Percentiles rank a stretch among this genome's conserved stretches.
Evolutionary conservation across 2,888 invertebrate genomes (phyloP).

Genomic region (Ophion slaviceki): DNA sequence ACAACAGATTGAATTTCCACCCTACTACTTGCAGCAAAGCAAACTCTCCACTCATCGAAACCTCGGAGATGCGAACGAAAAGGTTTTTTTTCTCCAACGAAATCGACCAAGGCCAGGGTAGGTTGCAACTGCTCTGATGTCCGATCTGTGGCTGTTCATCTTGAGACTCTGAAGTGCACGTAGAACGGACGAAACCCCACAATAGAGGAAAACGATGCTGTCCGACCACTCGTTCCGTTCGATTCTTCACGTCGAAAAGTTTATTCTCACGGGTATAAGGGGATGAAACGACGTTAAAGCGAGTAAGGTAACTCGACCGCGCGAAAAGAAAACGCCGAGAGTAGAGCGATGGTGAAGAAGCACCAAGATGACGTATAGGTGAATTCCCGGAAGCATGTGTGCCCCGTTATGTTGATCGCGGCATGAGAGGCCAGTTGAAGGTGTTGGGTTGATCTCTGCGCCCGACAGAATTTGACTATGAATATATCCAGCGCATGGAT

Average conservation of each 20-base stretch:
- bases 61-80: slow-evolving; percentile 52
- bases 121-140: slow-evolving; percentile 43
- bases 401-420: neutral
- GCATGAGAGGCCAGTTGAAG: slow-evolving; percentile 56
- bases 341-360: neutral
- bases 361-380: neutral
- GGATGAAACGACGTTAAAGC: slow-evolving; percentile 33
- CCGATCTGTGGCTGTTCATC: slow-evolving; percentile 58
- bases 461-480: slow-evolving; percentile 49
- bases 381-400: neutral
- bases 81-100: slow-evolving; percentile 24
- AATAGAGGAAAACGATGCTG: slow-evolving; percentile 58
- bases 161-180: slow-evolving; percentile 18
- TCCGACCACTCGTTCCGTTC: slow-evolving; percentile 57
- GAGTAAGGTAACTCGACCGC: slow-evolving; percentile 10
- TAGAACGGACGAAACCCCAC: slow-evolving; percentile 17
- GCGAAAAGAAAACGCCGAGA: slow-evolving; percentile 9
- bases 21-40: slow-evolving; percentile 21
- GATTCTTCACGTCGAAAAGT: slow-evolving; percentile 70
- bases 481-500: neutral
- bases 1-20: slow-evolving; percentile 58
- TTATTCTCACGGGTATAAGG: slow-evolving; percentile 67
- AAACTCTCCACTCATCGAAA: slow-evolving; percentile 39
- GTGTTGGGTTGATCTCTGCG: slow-evolving; percentile 69
- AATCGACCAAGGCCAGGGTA: slow-evolving; percentile 7